phyloP scores from a whole-genome alignment of 2,113 vertebrate genomes.

The Vulpes vulpes region DNA sequence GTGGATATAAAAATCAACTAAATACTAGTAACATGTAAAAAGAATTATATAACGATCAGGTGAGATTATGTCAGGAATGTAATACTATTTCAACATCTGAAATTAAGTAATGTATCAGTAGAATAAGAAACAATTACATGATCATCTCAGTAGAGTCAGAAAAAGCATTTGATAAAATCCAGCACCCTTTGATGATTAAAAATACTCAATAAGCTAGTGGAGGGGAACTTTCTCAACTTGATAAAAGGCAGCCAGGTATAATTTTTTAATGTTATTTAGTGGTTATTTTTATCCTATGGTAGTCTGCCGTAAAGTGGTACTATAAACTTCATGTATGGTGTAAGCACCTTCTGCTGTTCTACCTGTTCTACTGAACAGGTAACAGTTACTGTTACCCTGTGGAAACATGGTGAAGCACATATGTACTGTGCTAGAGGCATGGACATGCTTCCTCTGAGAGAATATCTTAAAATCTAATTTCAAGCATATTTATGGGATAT shows the following conservation, averaged over 20 bases:
- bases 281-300: not conserved
- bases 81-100: not conserved
- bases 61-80: not conserved
- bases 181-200: not conserved
- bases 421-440: too few species aligned
- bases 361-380: too few species aligned
- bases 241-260: not conserved
- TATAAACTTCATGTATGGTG: not conserved
- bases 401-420: too few species aligned
- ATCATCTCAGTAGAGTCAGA: not conserved
- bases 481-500: too few species aligned
- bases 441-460: too few species aligned
- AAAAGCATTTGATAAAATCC: constrained; percentile 21
- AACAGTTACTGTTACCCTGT: not conserved
- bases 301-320: not conserved
- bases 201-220: not conserved
- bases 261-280: not conserved
- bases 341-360: not conserved
- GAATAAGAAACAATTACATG: not conserved
- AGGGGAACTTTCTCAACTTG: not conserved
- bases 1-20: not conserved
- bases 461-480: too few species aligned
- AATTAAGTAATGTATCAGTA: not conserved
- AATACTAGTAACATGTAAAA: not conserved
- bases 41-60: not conserved